Base-by-base conservation (phyloP, 1,140 invertebrate species). In the Ceratosolen solmsi region DNA sequence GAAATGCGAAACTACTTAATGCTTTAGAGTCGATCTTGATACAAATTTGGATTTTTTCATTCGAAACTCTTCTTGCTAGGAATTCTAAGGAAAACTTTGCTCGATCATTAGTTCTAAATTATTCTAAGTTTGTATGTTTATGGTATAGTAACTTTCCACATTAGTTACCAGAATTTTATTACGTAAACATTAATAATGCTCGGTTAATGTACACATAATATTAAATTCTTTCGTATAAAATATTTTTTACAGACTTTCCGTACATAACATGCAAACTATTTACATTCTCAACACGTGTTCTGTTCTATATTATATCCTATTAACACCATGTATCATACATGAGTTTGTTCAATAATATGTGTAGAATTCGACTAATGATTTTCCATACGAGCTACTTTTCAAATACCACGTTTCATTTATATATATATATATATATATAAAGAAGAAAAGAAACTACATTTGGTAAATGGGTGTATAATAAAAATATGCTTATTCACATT, bases 291-390 rank as follows among this genome's bases (percentile, higher is more conserved):
- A 65, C 1, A 20, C 63, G 17, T 38, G 33, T 38, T 36, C 5
- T 1, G 33, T 38, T 68, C 36, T 2, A n/a, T 68, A 38, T 38
- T 33, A n/a, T 22, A 38, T 22, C 20, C 33, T 9, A 4, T 38
- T n/a, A 38, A 15, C 20, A 11, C 51, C 51, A 22, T 54, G 3
- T 54, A 54, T 54, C 51, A 15, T 54, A 54, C 51, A 15, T 22
- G 20, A 54, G 20, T 22, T 54, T 46, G n/a, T 63, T 20, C 17
- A n/a, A 38, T 15, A 68, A 38, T 38, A 36, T n/a, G 9, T 38
- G 63, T 20, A 22, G 33, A n/a, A 68, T 68, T 65, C 13, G 63
- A 65, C 17, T 33, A 65, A 65, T 36, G 63, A 36, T 65, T 68
- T 38, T 38, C 20, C 15, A 38, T 38, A 17, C 33, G 5, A 33